phyloP scores from a whole-genome alignment of 2,888 invertebrate genomes.

The Phortica okadai region DNA sequence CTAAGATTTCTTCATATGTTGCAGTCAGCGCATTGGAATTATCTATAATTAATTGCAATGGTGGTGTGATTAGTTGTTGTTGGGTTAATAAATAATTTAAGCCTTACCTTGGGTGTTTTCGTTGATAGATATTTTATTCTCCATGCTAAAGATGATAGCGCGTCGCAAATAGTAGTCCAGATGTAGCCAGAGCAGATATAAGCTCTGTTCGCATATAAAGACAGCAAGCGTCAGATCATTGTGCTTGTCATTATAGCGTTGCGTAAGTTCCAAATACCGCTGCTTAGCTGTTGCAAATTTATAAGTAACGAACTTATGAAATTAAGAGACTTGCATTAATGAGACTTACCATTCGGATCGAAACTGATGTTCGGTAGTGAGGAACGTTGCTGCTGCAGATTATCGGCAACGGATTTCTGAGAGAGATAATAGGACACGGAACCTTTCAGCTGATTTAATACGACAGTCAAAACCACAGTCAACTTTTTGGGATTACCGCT shows the following conservation, averaged over 20 bases:
- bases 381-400: constrained; percentile 69
- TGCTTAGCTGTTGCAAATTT: constrained; percentile 66
- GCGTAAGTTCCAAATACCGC: constrained; percentile 75
- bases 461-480: constrained; percentile 77
- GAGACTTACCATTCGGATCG: constrained; percentile 49
- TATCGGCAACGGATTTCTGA: constrained; percentile 77
- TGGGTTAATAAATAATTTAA: background rate
- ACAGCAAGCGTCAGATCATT: constrained; percentile 80
- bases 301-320: background rate
- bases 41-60: constrained; percentile 62
- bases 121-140: constrained; percentile 58
- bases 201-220: constrained; percentile 83
- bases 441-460: constrained; percentile 79
- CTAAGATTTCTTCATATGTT: constrained; percentile 81
- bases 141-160: constrained; percentile 77
- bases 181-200: constrained; percentile 88
- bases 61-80: constrained; percentile 26
- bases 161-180: constrained; percentile 84
- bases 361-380: constrained; percentile 53
- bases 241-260: constrained; percentile 79
- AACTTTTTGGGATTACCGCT: constrained; percentile 63
- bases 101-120: constrained; percentile 48
- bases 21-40: constrained; percentile 79
- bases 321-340: background rate
- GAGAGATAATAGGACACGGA: constrained; percentile 79